Conservation (phyloP, 2,113 vertebrate species). For the Lagopus leucura region DNA sequence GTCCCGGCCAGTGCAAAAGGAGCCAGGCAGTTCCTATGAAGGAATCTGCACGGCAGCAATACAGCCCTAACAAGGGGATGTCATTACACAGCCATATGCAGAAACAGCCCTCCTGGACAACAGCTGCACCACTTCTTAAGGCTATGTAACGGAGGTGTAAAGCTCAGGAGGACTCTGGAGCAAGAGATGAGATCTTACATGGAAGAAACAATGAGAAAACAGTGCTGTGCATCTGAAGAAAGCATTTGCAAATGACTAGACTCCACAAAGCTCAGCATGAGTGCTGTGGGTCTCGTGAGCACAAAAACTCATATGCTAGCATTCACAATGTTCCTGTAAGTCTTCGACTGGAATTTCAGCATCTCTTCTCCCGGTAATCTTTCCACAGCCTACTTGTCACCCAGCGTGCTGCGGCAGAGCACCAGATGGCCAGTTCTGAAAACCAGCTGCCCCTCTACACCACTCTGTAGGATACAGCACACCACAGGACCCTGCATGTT, state of each 20-base stretch:
- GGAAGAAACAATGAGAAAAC: neutral
- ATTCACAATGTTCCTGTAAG: neutral
- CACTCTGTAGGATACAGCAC: neutral
- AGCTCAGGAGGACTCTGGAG: neutral
- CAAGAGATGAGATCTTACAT: neutral
- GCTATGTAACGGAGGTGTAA: neutral
- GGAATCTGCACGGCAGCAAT: rapidly evolving
- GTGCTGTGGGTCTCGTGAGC: neutral
- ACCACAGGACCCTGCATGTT: neutral
- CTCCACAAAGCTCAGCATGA: neutral
- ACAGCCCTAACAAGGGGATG: neutral
- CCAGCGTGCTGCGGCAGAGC: rapidly evolving
- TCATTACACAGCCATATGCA: neutral
- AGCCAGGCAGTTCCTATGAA: neutral
- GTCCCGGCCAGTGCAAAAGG: neutral
- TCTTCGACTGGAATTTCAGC: neutral
- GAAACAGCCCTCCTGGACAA: neutral
- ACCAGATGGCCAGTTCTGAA: neutral
- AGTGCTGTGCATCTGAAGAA: neutral
- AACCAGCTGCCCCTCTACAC: neutral
- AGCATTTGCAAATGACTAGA: neutral
- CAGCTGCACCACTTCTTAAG: neutral
- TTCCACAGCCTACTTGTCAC: neutral
- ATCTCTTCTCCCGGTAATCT: neutral
- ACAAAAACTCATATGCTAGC: neutral